Evolutionary conservation across 2,888 invertebrate genomes (phyloP), one percentile per base, ranked within the genome.

Genomic region (Melieria crassipennis): DNA sequence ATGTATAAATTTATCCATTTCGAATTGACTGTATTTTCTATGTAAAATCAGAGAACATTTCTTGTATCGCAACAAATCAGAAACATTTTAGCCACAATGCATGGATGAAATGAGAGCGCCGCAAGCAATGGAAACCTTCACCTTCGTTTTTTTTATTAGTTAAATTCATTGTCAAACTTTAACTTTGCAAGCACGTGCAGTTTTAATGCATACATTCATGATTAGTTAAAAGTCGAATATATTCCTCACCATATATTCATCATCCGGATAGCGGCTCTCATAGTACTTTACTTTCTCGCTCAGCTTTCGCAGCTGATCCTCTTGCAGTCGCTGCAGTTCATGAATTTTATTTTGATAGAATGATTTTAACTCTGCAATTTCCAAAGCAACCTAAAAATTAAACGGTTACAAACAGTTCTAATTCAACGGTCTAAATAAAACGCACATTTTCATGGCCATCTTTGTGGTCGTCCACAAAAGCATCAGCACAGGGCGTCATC

Each of bases 261-360:
- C 87, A 62, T 86, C 86, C 0, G 84, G 83, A 61, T 83, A 83
- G 11, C 81, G 83, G 4, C 80, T 80, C 75, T 86, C 87, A 73
- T 85, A 84, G 66, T 83, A 82, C 58, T 83, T 83, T 1, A 87
- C 60, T 43, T 83, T 83, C 5, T 84, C 83, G 9, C 75, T 81
- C n/a, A 87, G 72, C 55, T 81, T 83, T 61, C 83, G 81, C 7
- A 86, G 56, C 45, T 80, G 78, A 1, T 83, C 81, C 4, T 83
- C 84, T 65, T 87, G 81, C 0, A 77, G 75, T 65, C 80, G 79
- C 50, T 82, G 84, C 46, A 86, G 73, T 70, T 87, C 85, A 43
- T 81, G 81, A 42, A 87, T 83, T 74, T 87, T 86, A 43, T 82
- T 78, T 70, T 85, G 82, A 78, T 87, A 87, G 71, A 85, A 86